Evolutionary conservation across 2,797 vertebrate genomes (phyloP), one percentile per base, ranked within the genome.

Genomic region (Siniperca scherzeri): DNA sequence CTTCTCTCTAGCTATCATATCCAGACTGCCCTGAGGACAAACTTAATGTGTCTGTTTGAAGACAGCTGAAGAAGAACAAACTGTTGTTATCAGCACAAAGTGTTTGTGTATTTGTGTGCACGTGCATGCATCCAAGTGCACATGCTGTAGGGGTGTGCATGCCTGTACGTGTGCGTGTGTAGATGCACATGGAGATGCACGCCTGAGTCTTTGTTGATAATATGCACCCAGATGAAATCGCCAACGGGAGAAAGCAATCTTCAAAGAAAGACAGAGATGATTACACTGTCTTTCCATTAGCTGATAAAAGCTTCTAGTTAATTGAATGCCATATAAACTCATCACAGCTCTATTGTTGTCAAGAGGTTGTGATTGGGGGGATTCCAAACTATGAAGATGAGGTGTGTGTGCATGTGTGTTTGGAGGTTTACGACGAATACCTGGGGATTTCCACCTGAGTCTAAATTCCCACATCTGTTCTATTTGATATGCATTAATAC

Each of bases 381-480:
- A 91, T 94, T 94, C 92, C 94, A 93, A 68, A 70, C 80, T 72
- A 52, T 72, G 61, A 81, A 78, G 59, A 83, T 72, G 60, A 81
- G 66, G 55, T 82, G 27, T 77, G 59, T 53, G 66, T 74, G 30
- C 61, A 50, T 65, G 40, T 82, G 50, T 75, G 50, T 82, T 66
- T 55, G 64, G 42, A 44, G 66, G 22, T 81, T 87, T 72, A 84
- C 81, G 70, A 82, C 46, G 19, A 83, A 85, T 82, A 83, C 66
- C 33, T 76, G 94, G 92, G 94, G 86, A 92, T 93, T 94, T 93
- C 93, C 94, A 94, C 67, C 30, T 83, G 59, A 53, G 69, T 82
- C 53, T 66, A 70, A 60, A 83, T 81, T 77, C 46, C 69, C 69
- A 80, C 74, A 80, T 86, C 86, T 88, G 82, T 76, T 88, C 74